These are phyloP conservation scores for Atta texana DNA, from an alignment of 1,140 invertebrate genomes.

Conservation along the genomic window DNA sequence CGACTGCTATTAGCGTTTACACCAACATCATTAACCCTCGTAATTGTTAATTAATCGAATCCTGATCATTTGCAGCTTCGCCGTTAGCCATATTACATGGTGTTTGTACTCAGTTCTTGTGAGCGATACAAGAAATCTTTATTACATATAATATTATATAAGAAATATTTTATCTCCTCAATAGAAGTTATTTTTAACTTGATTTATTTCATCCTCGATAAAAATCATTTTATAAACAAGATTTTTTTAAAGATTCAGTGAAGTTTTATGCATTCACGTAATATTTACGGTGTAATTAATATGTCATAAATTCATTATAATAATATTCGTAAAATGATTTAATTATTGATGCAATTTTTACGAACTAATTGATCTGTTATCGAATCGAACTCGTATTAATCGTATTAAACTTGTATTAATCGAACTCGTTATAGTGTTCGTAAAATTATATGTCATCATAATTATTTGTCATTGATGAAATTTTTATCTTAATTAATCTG, in stretches of 20 bases:
- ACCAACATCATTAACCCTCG: constrained; percentile 47
- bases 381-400: too few species aligned
- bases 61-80: neutral
- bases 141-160: too few species aligned
- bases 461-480: neutral
- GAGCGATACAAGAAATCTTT: neutral
- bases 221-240: neutral
- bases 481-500: constrained; percentile 14
- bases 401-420: too few species aligned
- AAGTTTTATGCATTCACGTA: neutral
- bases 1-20: constrained; percentile 51
- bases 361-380: neutral
- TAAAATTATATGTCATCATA: neutral
- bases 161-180: neutral
- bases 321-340: neutral
- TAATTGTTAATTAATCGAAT: constrained; percentile 70
- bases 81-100: neutral
- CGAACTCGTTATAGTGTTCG: neutral
- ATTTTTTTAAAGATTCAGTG: neutral
- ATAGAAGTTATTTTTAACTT: neutral
- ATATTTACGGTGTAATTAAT: neutral
- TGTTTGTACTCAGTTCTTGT: neutral
- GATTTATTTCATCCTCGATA: neutral
- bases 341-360: neutral
- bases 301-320: neutral